Evolutionary conservation across 2,113 vertebrate species (phyloP).

Genomic region (Crypturellus undulatus): DNA sequence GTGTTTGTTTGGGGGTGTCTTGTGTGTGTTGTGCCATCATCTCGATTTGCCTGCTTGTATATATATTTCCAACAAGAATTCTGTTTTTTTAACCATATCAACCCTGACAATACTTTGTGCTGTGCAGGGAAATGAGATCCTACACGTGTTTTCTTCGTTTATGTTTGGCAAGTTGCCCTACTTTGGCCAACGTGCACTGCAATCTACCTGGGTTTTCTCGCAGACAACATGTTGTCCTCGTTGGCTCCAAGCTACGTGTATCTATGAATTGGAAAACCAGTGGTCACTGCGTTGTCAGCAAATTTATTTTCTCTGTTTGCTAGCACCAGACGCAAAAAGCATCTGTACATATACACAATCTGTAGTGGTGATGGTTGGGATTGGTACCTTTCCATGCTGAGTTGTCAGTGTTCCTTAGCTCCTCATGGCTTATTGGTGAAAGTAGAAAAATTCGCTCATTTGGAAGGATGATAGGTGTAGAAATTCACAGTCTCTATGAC

Average conservation of each 20-base stretch:
- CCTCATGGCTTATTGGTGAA: neutral
- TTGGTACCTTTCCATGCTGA: neutral
- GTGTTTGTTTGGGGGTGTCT: neutral
- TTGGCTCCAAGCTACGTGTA: neutral
- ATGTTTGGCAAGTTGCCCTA: neutral
- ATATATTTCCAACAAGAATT: neutral
- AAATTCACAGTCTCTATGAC: neutral
- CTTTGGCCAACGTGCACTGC: neutral
- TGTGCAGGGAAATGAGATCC: neutral
- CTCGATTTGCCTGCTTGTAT: neutral
- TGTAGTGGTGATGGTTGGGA: neutral
- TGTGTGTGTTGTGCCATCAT: neutral
- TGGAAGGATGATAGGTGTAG: neutral
- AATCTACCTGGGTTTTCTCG: neutral
- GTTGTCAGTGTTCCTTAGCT: neutral
- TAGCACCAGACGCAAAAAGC: neutral
- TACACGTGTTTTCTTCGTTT: neutral
- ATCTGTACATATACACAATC: neutral
- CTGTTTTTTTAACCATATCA: neutral
- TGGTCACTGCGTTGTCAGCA: neutral
- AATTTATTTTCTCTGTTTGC: neutral
- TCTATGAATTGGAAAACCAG: neutral
- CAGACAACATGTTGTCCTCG: neutral
- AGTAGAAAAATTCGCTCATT: neutral
- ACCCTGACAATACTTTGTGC: rapidly evolving